phyloP scores from a whole-genome alignment of 2,797 vertebrate species.

The Microhierax caerulescens region DNA sequence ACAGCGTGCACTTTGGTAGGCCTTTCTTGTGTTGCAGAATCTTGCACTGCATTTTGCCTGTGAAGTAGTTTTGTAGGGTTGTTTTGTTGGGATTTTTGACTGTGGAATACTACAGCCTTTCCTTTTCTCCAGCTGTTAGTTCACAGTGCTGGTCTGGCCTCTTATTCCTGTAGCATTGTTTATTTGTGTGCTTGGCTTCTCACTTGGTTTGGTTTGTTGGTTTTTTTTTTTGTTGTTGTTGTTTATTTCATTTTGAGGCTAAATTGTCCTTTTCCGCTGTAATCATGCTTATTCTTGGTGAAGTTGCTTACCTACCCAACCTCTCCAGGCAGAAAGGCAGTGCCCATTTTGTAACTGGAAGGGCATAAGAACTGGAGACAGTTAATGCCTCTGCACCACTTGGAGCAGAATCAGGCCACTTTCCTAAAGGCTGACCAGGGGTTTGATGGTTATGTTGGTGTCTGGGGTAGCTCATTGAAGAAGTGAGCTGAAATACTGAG shows the following conservation, averaged over 20 bases:
- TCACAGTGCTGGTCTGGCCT: background rate
- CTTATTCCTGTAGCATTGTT: background rate
- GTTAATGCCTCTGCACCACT: background rate
- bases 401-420: background rate
- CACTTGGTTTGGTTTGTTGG: background rate
- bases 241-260: background rate
- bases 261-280: background rate
- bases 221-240: background rate
- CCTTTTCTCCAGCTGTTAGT: background rate
- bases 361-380: background rate
- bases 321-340: background rate
- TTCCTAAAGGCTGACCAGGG: background rate
- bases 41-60: background rate
- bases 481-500: background rate
- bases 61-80: background rate
- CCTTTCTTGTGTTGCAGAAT: background rate
- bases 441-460: background rate
- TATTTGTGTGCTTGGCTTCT: background rate
- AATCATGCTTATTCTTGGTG: background rate
- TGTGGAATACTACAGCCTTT: background rate
- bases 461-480: background rate
- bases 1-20: rapidly evolving
- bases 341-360: background rate
- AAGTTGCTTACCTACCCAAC: background rate
- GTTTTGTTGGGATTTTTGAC: background rate